Percentiles rank a stretch among this genome's conserved stretches.
phyloP scores from a whole-genome alignment of 2,797 vertebrate species.

The Iguana delicatissima region DNA sequence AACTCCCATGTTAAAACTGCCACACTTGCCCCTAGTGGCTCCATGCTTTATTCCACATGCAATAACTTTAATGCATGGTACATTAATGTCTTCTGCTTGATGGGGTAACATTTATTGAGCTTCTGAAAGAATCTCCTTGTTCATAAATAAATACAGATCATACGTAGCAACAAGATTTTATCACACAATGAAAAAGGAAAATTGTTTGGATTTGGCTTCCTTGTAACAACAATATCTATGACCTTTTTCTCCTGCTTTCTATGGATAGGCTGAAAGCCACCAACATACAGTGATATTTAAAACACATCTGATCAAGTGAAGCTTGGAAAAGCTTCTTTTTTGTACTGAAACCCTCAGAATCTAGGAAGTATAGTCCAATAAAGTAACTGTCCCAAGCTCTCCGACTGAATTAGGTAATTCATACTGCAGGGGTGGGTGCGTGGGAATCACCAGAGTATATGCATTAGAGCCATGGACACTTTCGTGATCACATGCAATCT shows the following conservation, averaged over 20 bases:
- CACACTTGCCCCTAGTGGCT: conserved; percentile 34
- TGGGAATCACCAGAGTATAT: neutral
- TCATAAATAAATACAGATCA: neutral
- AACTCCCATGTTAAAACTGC: conserved; percentile 54
- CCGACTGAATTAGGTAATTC: too few relatives aligned
- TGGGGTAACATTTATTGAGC: conserved; percentile 15
- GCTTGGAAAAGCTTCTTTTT: too few relatives aligned
- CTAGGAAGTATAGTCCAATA: too few relatives aligned
- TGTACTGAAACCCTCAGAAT: too few relatives aligned
- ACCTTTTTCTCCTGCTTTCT: neutral
- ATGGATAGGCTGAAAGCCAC: neutral
- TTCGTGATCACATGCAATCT: too few relatives aligned
- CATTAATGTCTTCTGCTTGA: conserved; percentile 25
- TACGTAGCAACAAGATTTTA: neutral
- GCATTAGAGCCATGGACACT: neutral
- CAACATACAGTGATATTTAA: neutral
- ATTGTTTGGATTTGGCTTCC: neutral
- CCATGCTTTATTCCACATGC: conserved; percentile 43
- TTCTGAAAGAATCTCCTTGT: conserved; percentile 10
- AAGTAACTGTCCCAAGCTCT: too few relatives aligned
- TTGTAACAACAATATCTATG: neutral
- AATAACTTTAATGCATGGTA: conserved; percentile 38
- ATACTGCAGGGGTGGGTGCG: too few relatives aligned
- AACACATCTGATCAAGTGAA: neutral
- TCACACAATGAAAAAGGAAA: neutral